Conservation (phyloP, 2,797 vertebrate genomes). For the Pangasius djambal region DNA sequence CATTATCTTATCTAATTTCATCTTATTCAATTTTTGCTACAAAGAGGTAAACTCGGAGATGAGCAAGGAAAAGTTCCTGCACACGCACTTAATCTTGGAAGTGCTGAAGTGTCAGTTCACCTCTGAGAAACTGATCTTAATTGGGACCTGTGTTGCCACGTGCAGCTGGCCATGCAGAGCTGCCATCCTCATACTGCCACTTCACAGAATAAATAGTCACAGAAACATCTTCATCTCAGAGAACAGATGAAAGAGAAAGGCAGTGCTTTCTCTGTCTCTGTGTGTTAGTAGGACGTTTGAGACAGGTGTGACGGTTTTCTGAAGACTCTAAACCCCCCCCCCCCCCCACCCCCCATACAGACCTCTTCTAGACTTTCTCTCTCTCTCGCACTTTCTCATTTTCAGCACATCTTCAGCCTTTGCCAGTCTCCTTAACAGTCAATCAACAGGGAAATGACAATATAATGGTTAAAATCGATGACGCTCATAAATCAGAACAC, state of each 20-base stretch:
- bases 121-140: slow-evolving; percentile 54
- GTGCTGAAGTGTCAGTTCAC: slow-evolving; percentile 63
- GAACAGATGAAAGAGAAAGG: background rate
- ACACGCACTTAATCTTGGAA: slow-evolving; percentile 69
- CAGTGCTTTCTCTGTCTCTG: background rate
- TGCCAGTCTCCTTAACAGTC: background rate
- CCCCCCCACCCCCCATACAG: too few species aligned
- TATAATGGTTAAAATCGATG: background rate
- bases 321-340: background rate
- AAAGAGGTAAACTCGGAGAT: slow-evolving; percentile 61
- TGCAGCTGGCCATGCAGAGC: slow-evolving; percentile 40
- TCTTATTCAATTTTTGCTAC: slow-evolving; percentile 64
- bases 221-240: slow-evolving; percentile 2
- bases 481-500: background rate
- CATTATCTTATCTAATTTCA: slow-evolving; percentile 77
- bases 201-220: slow-evolving; percentile 14
- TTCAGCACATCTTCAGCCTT: background rate
- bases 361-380: background rate
- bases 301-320: background rate
- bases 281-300: background rate
- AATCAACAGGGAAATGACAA: slow-evolving; percentile 3
- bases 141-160: slow-evolving; percentile 52
- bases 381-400: background rate
- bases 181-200: slow-evolving; percentile 19
- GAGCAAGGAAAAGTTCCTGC: slow-evolving; percentile 68